Evolutionary conservation across 2,888 invertebrate genomes (phyloP), one percentile per base, ranked within the genome.

Genomic region (Opisthograptis luteolata): DNA sequence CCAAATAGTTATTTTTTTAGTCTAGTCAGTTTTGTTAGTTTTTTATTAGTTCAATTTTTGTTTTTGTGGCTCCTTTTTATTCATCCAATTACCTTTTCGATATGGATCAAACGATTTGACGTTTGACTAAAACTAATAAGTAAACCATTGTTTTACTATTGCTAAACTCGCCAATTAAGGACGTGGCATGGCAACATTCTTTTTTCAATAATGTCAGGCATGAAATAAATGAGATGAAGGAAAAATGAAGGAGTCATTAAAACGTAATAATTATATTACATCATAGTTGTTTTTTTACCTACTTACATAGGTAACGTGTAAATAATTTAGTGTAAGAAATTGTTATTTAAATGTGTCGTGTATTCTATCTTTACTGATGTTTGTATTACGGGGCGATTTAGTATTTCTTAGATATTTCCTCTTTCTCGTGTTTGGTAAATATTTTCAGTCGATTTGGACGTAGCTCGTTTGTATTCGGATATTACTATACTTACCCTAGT

Each of bases 301-400:
- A 27, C 40, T 19, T 43, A 27, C 40, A 14, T 43, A 31, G 24
- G 36, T 42, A 48, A 47, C 31, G n/a, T 62, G 60, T 60, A 62
- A 35, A 62, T 62, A 59, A 48, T 37, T 43, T 59, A 59, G 55
- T 19, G 48, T 60, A 62, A 60, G 56, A 14, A 53, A 57, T 56
- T 58, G 61, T 58, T 61, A 58, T 47, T n/a, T n/a, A n/a, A 37
- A 42, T 14, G 40, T 60, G 51, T 57, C 49, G 40, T 51, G 58
- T 58, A 58, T 49, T 61, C 40, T 44, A 51, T 51, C 39, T 51
- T 46, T 52, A 57, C 54, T 42, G 47, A 51, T 25, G 48, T 54
- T 45, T 49, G 40, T 53, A 46, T 47, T 55, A 50, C 34, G 58
- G 55, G 58, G 56, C 56, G 35, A 50, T 34, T 51, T 56, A 58